Evolutionary conservation across 2,888 invertebrate species (phyloP).

Genomic region (Athalia rosae): DNA sequence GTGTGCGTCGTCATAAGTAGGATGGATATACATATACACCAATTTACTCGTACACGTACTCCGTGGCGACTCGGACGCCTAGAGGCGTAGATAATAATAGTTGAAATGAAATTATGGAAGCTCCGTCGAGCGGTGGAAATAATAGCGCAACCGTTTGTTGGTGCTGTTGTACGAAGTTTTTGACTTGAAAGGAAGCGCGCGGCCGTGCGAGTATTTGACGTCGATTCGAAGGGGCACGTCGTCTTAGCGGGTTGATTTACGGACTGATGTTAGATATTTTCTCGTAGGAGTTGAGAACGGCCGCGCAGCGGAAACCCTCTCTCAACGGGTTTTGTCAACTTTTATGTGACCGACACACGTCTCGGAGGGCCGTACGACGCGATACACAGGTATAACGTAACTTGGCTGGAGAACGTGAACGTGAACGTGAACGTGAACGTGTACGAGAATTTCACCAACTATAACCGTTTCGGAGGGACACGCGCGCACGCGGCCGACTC

Average conservation of each 20-base stretch:
- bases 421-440: constrained; percentile 44
- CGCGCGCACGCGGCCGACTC: neutral
- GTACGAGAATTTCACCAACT: constrained; percentile 60
- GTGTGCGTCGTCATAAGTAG: no score
- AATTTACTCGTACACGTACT: no score
- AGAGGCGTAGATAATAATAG: neutral
- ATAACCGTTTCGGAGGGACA: constrained; percentile 56
- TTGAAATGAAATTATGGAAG: constrained; percentile 5
- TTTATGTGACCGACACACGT: constrained; percentile 52
- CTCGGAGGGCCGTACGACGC: constrained; percentile 47
- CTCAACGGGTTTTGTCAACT: constrained; percentile 55
- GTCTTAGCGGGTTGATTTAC: constrained; percentile 37
- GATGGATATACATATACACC: no score
- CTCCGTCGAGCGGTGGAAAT: neutral
- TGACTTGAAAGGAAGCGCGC: constrained; percentile 39
- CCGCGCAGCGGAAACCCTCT: constrained; percentile 46
- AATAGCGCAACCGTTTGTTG: neutral
- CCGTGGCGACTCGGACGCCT: no score
- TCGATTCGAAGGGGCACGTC: constrained; percentile 43
- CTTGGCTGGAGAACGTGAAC: constrained; percentile 41
- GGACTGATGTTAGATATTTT: constrained; percentile 43
- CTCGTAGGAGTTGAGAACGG: constrained; percentile 8
- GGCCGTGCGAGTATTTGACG: constrained; percentile 34
- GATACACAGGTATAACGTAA: constrained; percentile 51
- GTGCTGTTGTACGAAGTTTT: no score